Evolutionary conservation across 2,888 invertebrate species (phyloP).

Genomic region (Chymomyza amoena): DNA sequence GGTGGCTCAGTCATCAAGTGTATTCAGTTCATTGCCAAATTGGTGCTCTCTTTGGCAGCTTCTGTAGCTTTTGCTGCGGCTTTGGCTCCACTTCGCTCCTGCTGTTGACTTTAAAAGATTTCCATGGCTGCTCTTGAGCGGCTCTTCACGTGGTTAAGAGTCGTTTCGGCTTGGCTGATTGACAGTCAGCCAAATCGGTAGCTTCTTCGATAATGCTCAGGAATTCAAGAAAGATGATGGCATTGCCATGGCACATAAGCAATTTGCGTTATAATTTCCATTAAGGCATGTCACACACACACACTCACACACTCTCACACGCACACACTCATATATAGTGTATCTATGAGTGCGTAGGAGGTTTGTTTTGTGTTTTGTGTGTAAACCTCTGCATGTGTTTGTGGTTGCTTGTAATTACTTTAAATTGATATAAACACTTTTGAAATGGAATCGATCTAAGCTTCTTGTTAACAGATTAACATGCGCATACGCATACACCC

Average conservation of each 20-base stretch:
- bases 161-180: neutral
- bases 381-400: conserved; percentile 53
- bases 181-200: neutral
- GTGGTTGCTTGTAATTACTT: conserved; percentile 72
- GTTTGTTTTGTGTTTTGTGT: conserved; percentile 40
- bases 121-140: neutral
- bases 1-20: neutral
- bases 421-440: conserved; percentile 74
- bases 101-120: neutral
- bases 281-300: conserved; percentile 35
- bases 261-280: conserved; percentile 58
- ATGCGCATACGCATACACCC: conserved; percentile 35
- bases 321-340: neutral
- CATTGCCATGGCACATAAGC: conserved; percentile 40
- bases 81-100: neutral
- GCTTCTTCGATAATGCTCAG: neutral
- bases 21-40: neutral
- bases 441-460: conserved; percentile 73
- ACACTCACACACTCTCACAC: conserved; percentile 13
- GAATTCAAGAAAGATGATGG: neutral
- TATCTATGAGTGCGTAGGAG: neutral
- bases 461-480: conserved; percentile 73
- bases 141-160: neutral
- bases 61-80: neutral
- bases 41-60: neutral